Conservation (phyloP, 2,888 invertebrate species). For the Thysanoteuthis rhombus region DNA sequence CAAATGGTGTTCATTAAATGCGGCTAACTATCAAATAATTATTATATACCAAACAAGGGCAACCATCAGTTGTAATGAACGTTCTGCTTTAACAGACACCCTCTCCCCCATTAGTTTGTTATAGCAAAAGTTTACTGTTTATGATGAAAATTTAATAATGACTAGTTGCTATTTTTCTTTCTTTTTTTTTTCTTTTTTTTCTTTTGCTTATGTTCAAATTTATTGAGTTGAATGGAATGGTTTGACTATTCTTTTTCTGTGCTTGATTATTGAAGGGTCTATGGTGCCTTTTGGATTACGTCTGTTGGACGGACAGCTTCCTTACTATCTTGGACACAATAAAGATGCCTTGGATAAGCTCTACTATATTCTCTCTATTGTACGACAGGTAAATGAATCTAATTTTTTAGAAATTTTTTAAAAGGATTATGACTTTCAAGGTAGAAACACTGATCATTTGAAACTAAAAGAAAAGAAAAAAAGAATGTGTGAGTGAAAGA, state of each 20-base stretch:
- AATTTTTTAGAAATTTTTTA: background rate
- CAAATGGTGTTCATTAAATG: too few species aligned
- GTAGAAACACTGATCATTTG: too few species aligned
- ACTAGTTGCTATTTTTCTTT: background rate
- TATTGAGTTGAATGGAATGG: background rate
- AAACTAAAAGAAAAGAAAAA: too few species aligned
- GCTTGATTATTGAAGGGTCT: slow-evolving; percentile 74
- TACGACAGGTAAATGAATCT: slow-evolving; percentile 73
- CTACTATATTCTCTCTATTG: slow-evolving; percentile 76
- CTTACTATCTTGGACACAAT: slow-evolving; percentile 81
- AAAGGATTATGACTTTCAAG: too few species aligned
- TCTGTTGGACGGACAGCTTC: slow-evolving; percentile 86
- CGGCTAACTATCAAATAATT: too few species aligned
- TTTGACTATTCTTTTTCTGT: background rate
- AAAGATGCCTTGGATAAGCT: slow-evolving; percentile 80
- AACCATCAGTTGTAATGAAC: too few species aligned
- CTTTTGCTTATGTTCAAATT: background rate
- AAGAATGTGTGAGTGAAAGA: too few species aligned
- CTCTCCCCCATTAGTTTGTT: too few species aligned
- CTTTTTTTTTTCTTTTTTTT: background rate
- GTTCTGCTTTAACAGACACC: too few species aligned
- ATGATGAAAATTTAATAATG: background rate
- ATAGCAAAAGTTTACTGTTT: too few species aligned
- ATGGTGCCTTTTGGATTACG: slow-evolving; percentile 93
- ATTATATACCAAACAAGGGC: too few species aligned